Conservation (phyloP, 2,113 vertebrate species). For the Sylvicapra grimmia region DNA sequence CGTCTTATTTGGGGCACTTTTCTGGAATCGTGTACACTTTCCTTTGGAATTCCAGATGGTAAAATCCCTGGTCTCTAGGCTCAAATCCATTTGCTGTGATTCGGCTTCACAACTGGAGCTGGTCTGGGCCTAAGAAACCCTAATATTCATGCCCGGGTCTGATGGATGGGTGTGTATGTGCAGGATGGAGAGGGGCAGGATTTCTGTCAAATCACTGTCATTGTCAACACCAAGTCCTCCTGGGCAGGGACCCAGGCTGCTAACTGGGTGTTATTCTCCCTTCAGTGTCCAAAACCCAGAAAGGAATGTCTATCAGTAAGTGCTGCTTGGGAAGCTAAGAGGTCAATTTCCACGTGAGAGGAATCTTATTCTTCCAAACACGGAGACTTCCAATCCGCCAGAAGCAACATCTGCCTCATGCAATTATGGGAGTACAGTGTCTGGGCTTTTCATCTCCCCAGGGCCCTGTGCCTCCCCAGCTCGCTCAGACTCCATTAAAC, state of each 20-base stretch:
- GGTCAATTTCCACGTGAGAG: neutral
- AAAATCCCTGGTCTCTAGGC: neutral
- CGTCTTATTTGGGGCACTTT: neutral
- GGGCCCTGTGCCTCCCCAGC: neutral
- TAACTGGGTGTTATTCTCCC: neutral
- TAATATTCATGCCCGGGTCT: neutral
- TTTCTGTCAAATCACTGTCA: neutral
- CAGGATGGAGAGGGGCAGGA: accelerated
- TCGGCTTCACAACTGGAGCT: neutral
- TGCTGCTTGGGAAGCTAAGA: neutral
- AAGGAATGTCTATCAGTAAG: neutral
- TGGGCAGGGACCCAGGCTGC: neutral
- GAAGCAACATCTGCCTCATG: neutral
- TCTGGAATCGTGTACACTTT: neutral
- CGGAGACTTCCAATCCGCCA: neutral
- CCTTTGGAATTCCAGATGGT: too few species aligned
- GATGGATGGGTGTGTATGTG: neutral
- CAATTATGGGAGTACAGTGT: neutral
- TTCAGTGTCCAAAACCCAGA: neutral
- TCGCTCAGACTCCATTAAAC: neutral
- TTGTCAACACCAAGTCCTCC: neutral
- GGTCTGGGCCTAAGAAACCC: neutral
- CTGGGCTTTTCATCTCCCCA: neutral
- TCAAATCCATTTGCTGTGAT: neutral
- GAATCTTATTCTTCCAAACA: neutral